Percentiles rank a stretch among this genome's conserved stretches.
phyloP scores from a whole-genome alignment of 2,888 invertebrate genomes.

The Spodoptera exigua region DNA sequence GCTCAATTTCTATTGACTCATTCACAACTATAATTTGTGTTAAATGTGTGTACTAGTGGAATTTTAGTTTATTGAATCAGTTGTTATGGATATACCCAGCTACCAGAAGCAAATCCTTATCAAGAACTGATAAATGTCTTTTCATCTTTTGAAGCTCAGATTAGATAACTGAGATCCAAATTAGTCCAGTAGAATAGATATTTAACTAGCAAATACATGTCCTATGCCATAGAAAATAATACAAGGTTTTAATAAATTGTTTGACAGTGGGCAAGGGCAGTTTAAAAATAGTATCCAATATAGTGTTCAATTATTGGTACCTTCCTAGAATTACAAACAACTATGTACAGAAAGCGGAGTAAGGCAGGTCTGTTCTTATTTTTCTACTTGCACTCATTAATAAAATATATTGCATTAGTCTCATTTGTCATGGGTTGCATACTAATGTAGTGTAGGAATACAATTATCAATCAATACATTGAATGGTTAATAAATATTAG shows the following conservation, averaged over 20 bases:
- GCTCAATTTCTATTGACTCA: too few relatives aligned
- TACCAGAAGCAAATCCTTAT: constrained; percentile 18
- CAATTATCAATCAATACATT: neutral
- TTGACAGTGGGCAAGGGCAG: neutral
- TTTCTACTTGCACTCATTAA: constrained; percentile 8
- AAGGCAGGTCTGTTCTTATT: constrained; percentile 30
- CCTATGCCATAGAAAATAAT: neutral
- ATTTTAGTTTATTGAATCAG: too few relatives aligned
- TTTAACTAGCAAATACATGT: neutral
- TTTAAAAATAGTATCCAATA: neutral
- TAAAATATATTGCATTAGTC: constrained; percentile 6
- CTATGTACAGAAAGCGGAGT: constrained; percentile 36
- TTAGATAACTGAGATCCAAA: constrained; percentile 33
- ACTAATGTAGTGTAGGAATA: constrained; percentile 17
- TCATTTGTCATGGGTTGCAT: constrained; percentile 17
- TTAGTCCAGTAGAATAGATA: neutral
- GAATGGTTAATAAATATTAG: constrained; percentile 17
- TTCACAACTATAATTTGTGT: too few relatives aligned
- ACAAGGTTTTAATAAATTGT: neutral
- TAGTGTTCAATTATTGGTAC: neutral
- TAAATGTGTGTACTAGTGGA: too few relatives aligned
- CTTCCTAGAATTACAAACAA: constrained; percentile 1
- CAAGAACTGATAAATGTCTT: constrained; percentile 15
- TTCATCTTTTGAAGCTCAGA: constrained; percentile 22
- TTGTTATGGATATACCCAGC: too few relatives aligned